Evolutionary conservation across 2,888 invertebrate species (phyloP).

Genomic region (Eumerus sabulonum): DNA sequence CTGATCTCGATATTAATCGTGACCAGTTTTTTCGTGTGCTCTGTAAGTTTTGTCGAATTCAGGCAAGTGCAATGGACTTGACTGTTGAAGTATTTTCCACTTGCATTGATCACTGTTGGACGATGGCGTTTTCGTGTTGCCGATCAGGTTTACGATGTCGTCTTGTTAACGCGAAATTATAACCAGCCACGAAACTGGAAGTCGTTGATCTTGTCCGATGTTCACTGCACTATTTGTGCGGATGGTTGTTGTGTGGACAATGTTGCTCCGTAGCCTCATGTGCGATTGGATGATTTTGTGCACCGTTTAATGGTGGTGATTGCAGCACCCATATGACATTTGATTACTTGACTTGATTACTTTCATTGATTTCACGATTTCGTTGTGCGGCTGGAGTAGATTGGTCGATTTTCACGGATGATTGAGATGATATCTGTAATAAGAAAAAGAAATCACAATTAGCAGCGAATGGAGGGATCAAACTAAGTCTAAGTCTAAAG

Average conservation of each 20-base stretch:
- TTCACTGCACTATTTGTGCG: slow-evolving; percentile 21
- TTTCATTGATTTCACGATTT: slow-evolving; percentile 3
- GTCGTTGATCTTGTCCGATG: slow-evolving; percentile 22
- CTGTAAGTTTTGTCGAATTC: background rate
- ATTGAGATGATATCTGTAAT: background rate
- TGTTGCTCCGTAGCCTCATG: slow-evolving; percentile 61
- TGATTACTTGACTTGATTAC: slow-evolving; percentile 23
- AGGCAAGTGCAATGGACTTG: slow-evolving; percentile 45
- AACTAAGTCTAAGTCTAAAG: too few species aligned
- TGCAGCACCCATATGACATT: slow-evolving; percentile 53
- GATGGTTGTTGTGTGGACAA: slow-evolving; percentile 29
- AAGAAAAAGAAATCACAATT: slow-evolving; percentile 28
- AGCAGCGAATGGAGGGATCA: too few species aligned
- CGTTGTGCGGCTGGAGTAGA: too few species aligned
- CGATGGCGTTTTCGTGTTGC: slow-evolving; percentile 1
- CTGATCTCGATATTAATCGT: slow-evolving; percentile 45
- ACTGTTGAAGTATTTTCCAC: slow-evolving; percentile 39
- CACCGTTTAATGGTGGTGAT: slow-evolving; percentile 51
- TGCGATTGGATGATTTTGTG: slow-evolving; percentile 50
- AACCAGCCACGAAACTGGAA: slow-evolving; percentile 18
- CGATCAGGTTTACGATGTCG: slow-evolving; percentile 39
- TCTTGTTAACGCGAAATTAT: slow-evolving; percentile 10
- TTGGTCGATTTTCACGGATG: too few species aligned
- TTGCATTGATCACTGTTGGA: slow-evolving; percentile 57
- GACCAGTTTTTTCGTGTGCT: background rate